Evolutionary conservation across 2,113 vertebrate genomes (phyloP).

Genomic region (Austrofundulus limnaeus): DNA sequence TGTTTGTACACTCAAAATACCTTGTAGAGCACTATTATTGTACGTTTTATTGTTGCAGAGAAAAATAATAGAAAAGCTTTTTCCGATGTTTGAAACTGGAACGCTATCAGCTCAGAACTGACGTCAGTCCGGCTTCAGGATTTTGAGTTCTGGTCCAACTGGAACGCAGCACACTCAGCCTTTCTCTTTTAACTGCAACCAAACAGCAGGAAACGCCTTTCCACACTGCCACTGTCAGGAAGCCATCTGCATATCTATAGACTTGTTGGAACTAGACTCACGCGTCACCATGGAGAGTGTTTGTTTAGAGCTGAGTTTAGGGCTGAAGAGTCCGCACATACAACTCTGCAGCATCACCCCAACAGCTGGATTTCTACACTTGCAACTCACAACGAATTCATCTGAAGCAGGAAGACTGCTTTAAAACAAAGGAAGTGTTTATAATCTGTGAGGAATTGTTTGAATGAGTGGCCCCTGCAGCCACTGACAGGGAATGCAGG

Average conservation of each 20-base stretch:
- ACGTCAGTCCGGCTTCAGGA: too few species aligned
- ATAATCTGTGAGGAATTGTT: slow-evolving; percentile 38
- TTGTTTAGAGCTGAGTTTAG: slow-evolving; percentile 30
- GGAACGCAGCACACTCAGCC: too few species aligned
- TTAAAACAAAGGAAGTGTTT: slow-evolving; percentile 25
- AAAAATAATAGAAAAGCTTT: too few species aligned
- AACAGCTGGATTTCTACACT: neutral
- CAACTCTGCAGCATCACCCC: neutral
- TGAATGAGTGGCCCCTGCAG: slow-evolving; percentile 54
- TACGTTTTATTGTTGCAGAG: too few species aligned
- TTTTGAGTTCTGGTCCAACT: too few species aligned
- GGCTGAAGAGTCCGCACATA: slow-evolving; percentile 15
- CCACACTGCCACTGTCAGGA: slow-evolving; percentile 52
- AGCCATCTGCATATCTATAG: slow-evolving; percentile 63
- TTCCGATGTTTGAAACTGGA: too few species aligned
- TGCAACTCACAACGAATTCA: neutral
- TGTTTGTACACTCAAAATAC: too few species aligned
- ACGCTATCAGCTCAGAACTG: too few species aligned
- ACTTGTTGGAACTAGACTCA: slow-evolving; percentile 30
- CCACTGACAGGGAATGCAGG: slow-evolving; percentile 27
- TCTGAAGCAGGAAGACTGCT: slow-evolving; percentile 9
- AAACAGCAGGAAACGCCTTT: slow-evolving; percentile 58
- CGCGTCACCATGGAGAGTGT: slow-evolving; percentile 46
- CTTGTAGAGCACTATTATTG: too few species aligned
- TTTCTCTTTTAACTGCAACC: slow-evolving; percentile 41